A percentile compares a stretch with the other conserved stretches of the same genome.
Evolutionary conservation across 1,140 invertebrate genomes (phyloP).

Genomic region (Drosophila gunungcola): DNA sequence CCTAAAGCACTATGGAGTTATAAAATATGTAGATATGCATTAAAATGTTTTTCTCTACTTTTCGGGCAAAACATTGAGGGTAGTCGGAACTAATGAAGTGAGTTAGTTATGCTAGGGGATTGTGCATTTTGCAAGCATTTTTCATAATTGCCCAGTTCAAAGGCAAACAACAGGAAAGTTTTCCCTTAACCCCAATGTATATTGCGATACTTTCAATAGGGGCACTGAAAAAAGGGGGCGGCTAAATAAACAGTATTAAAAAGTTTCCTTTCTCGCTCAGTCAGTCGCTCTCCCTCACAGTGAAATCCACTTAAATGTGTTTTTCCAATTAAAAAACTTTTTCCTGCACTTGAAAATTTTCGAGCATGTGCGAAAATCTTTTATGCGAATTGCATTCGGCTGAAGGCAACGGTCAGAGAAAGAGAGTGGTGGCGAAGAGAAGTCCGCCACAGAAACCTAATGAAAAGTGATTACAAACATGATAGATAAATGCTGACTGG

Average conservation of each 20-base stretch:
- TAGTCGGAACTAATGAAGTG: slow-evolving; percentile 68
- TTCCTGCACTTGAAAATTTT: slow-evolving; percentile 78
- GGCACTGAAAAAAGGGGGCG: not conserved
- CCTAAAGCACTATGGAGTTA: slow-evolving; percentile 40
- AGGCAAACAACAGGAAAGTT: slow-evolving; percentile 53
- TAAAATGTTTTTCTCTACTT: slow-evolving; percentile 74
- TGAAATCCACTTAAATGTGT: slow-evolving; percentile 82
- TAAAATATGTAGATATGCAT: slow-evolving; percentile 71
- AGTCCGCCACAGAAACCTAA: slow-evolving; percentile 70
- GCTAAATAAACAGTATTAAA: slow-evolving; percentile 78
- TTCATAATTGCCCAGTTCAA: slow-evolving; percentile 62
- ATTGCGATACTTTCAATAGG: slow-evolving; percentile 56
- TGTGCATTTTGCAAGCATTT: slow-evolving; percentile 49
- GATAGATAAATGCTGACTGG: slow-evolving; percentile 75
- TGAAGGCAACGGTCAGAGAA: slow-evolving; percentile 58
- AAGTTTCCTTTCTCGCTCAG: slow-evolving; percentile 58
- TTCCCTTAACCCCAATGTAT: slow-evolving; percentile 46
- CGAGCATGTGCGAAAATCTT: slow-evolving; percentile 81
- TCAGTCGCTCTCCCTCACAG: slow-evolving; percentile 40
- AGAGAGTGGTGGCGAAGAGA: not conserved
- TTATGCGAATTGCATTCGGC: slow-evolving; percentile 79
- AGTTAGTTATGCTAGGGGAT: slow-evolving; percentile 75
- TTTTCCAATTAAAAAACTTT: slow-evolving; percentile 83
- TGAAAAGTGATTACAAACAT: slow-evolving; percentile 84
- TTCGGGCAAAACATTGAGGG: slow-evolving; percentile 5